Evolutionary conservation across 1,140 invertebrate species (phyloP).

Genomic region (Anoplophora glabripennis): DNA sequence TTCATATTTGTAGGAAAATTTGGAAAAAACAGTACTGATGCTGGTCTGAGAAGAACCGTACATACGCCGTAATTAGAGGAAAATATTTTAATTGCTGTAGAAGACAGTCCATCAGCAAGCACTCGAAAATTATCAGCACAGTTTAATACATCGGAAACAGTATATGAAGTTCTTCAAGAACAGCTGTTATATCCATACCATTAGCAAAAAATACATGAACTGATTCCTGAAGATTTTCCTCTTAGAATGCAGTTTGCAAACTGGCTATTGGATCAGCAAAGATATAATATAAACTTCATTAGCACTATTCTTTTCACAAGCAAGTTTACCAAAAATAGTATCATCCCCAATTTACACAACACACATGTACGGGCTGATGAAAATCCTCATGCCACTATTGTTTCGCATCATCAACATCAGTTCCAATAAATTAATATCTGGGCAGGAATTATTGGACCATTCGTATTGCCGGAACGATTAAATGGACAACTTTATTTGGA

Average conservation of each 20-base stretch:
- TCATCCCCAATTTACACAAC: too few species aligned
- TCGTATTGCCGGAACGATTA: neutral
- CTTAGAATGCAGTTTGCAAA: conserved; percentile 20
- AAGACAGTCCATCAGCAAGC: conserved; percentile 13
- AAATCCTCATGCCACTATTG: conserved; percentile 18
- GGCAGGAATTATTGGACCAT: too few species aligned
- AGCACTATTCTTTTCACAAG: conserved; percentile 15
- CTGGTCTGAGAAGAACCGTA: conserved; percentile 13
- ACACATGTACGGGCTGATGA: conserved; percentile 13
- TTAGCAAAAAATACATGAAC: conserved; percentile 16
- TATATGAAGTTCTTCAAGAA: conserved; percentile 14
- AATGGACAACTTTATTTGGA: conserved; percentile 37
- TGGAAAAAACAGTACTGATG: conserved; percentile 11
- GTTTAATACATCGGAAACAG: conserved; percentile 4
- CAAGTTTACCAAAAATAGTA: too few species aligned
- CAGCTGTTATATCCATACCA: conserved; percentile 18
- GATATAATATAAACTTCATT: conserved; percentile 16
- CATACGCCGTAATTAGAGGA: conserved; percentile 14
- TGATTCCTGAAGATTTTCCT: conserved; percentile 23
- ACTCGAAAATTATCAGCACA: conserved; percentile 9
- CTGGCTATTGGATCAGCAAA: conserved; percentile 16
- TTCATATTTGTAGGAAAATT: conserved; percentile 11
- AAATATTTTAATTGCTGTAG: neutral
- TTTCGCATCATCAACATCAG: too few species aligned
- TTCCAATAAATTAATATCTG: too few species aligned